Base-by-base conservation (phyloP, 2,797 vertebrate species). In the Clarias pachynema region DNA sequence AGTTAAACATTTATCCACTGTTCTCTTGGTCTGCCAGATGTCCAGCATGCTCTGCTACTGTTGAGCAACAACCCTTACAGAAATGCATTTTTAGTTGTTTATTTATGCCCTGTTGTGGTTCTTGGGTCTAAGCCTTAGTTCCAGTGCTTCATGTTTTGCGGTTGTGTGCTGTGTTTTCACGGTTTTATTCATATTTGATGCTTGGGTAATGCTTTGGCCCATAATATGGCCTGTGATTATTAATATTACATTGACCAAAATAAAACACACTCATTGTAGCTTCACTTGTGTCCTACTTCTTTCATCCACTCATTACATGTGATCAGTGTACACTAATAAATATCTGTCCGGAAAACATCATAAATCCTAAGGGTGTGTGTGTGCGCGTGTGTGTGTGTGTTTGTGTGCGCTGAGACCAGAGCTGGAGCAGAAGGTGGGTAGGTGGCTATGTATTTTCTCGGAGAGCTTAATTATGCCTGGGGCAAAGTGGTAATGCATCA, bases 391-490 rank as follows among this genome's bases (percentile, higher is more conserved):
- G 49, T 26, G 73, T 59, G 74, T 77, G 74, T 78, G 74, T 78
- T 2, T 63, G 24, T 79, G 60, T 65, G 77, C 22, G 34, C 29
- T 80, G 79, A 53, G 40, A 80, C 31, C 79, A 66, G 79, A 63
- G 40, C 62, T 18, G 29, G 34, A 63, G 34, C 44, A 40, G 69
- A 69, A 62, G 78, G 65, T 56, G 77, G 79, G 81, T 88, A 84
- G 74, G 87, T 85, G 88, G 86, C 73, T 89, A 83, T 65, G 86
- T 89, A 74, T 87, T 78, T 84, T 80, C 72, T 60, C 74, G 70
- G 29, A 83, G 53, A 85, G 87, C 78, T 85, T 89, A 90, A 91
- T 90, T 87, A 90, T 20, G 85, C 87, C 86, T 59, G 72, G 84
- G 85, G 88, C 73, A 81, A 81, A 85, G 78, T 77, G 56, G 87